Conservation (phyloP, 1,140 invertebrate genomes). For the Apocrypta bakeri region DNA sequence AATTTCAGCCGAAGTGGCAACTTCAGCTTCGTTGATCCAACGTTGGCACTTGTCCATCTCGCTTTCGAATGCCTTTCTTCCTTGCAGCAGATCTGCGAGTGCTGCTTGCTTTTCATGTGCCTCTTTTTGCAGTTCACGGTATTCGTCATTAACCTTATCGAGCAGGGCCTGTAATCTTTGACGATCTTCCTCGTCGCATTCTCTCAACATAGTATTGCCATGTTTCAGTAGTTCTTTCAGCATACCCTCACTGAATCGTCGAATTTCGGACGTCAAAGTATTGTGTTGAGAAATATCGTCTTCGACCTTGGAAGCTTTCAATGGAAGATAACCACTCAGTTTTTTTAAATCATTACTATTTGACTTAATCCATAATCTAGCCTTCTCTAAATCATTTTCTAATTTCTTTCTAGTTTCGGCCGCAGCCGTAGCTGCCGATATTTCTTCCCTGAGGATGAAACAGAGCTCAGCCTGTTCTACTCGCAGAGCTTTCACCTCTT, state of each 20-base stretch:
- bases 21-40: slow-evolving; percentile 92
- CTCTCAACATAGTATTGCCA: slow-evolving; percentile 83
- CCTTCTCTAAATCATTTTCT: slow-evolving; percentile 84
- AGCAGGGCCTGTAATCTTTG: slow-evolving; percentile 80
- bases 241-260: slow-evolving; percentile 85
- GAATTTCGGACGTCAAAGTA: slow-evolving; percentile 83
- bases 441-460: slow-evolving; percentile 82
- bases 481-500: slow-evolving; percentile 78
- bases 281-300: slow-evolving; percentile 85
- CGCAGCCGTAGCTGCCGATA: slow-evolving; percentile 80
- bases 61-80: slow-evolving; percentile 86
- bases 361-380: slow-evolving; percentile 85
- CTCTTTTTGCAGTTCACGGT: slow-evolving; percentile 81
- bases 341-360: slow-evolving; percentile 86
- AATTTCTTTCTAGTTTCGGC: slow-evolving; percentile 83
- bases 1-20: slow-evolving; percentile 86
- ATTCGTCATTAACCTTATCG: slow-evolving; percentile 81
- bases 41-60: slow-evolving; percentile 86
- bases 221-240: slow-evolving; percentile 85
- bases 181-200: slow-evolving; percentile 85
- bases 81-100: slow-evolving; percentile 83
- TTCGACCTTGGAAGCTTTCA: slow-evolving; percentile 84
- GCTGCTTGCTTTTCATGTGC: slow-evolving; percentile 83
- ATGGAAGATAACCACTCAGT: slow-evolving; percentile 82
- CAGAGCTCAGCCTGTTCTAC: slow-evolving; percentile 84